Conservation (phyloP, 2,888 invertebrate genomes). For the Acleris holmiana region DNA sequence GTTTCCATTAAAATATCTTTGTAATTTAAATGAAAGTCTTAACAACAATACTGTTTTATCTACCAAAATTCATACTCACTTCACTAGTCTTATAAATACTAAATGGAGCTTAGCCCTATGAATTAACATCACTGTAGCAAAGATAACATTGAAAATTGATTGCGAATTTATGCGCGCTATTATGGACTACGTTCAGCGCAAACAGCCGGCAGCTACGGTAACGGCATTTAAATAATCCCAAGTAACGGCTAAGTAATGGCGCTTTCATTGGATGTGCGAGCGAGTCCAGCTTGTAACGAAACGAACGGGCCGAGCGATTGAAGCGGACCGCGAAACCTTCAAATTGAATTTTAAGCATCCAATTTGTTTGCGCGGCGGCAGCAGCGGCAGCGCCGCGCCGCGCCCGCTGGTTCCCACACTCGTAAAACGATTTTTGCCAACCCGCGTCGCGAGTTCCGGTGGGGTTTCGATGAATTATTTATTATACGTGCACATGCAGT, state of each 20-base stretch:
- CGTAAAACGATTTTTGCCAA: conserved; percentile 75
- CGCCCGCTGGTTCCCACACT: conserved; percentile 61
- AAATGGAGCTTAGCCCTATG: not conserved
- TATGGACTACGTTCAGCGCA: conserved; percentile 2
- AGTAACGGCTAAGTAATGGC: conserved; percentile 73
- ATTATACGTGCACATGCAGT: conserved; percentile 42
- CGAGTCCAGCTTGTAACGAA: conserved; percentile 75
- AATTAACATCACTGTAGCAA: not conserved
- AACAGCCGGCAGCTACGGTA: not conserved
- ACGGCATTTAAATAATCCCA: conserved; percentile 59
- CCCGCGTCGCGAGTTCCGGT: conserved; percentile 54
- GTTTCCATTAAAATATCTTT: conserved; percentile 43
- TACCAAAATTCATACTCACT: not conserved
- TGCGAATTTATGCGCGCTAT: conserved; percentile 2
- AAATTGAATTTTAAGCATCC: conserved; percentile 85
- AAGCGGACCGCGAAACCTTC: conserved; percentile 83
- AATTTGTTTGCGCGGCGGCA: conserved; percentile 79
- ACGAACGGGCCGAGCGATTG: conserved; percentile 76
- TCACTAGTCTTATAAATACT: not conserved
- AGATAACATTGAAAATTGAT: conserved; percentile 6
- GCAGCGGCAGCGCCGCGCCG: conserved; percentile 45
- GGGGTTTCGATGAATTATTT: conserved; percentile 70
- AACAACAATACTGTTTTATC: not conserved
- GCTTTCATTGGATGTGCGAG: conserved; percentile 71
- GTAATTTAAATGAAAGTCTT: not conserved